Percentiles rank a stretch among this genome's conserved stretches.
Evolutionary conservation across 2,113 vertebrate species (phyloP).

Genomic region (Varanus salvator): DNA sequence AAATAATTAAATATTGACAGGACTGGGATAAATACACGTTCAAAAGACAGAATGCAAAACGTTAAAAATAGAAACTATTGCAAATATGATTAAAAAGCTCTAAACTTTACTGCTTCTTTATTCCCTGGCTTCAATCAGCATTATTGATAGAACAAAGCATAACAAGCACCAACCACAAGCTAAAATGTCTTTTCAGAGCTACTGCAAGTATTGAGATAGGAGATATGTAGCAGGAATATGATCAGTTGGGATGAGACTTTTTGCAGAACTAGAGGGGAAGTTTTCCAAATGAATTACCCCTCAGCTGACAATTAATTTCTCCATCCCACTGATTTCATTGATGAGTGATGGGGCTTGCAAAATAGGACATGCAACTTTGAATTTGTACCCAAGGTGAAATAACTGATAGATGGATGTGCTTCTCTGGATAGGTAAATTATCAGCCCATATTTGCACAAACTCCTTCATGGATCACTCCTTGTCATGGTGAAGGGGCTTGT

Average conservation of each 20-base stretch:
- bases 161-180: no score
- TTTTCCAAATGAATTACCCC: neutral
- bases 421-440: neutral
- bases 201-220: neutral
- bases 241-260: neutral
- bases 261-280: neutral
- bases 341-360: neutral
- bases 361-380: neutral
- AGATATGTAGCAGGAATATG: neutral
- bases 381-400: neutral
- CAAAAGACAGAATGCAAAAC: neutral
- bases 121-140: neutral
- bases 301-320: neutral
- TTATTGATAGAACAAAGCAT: no score
- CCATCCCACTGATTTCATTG: neutral
- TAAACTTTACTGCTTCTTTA: neutral
- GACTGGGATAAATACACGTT: neutral
- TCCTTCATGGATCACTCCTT: no score
- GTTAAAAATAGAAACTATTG: neutral
- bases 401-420: neutral
- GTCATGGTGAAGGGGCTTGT: no score
- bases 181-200: neutral
- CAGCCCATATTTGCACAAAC: neutral
- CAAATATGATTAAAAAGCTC: neutral
- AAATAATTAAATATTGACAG: neutral